Evolutionary conservation across 2,888 invertebrate genomes (phyloP), one percentile per base, ranked within the genome.

Genomic region (Nomada lathburiana): DNA sequence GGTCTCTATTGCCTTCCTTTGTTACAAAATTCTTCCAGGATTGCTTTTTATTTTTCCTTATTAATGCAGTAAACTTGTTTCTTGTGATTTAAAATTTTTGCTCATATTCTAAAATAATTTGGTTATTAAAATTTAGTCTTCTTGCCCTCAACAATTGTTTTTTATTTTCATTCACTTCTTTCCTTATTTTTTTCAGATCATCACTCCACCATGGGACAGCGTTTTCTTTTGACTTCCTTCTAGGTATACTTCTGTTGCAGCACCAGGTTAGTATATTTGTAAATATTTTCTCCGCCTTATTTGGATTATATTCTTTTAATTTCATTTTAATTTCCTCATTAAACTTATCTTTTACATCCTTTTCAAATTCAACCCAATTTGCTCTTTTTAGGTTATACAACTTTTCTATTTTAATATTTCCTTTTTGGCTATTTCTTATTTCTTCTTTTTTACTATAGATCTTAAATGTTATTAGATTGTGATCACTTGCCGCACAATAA

Each of bases 401-500:
- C 4, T 18, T 16, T 36, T 36, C 20, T 36, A 36, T 36, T 7
- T 36, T 36, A 7, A 36, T 36, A 36, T 36, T 36, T 36, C 7
- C 36, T 36, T 36, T 36, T 36, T 36, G 7, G 1, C 47, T 73
- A 0, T 50, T 20, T 29, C 2, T 65, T 20, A 26, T 70, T 50
- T 2, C 76, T 73, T 18, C 72, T 59, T 0, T 64, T 42, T 1
- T 2, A 0, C 4, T 2, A 9, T 11, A 26, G 13, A 13, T 26
- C 26, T 47, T n/a, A n/a, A 62, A 53, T 0, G 18, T 11, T 13
- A 80, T 76, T 9, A 63, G 16, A 47, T 70, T 62, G 50, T 80
- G 80, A 9, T 80, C 76, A 5, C 76, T 76, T 10, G 42, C 64
- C 0, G 52, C 36, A 26, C 68, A 76, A 0, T 47, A 47, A 0